Evolutionary conservation across 1,140 invertebrate genomes (phyloP), one percentile per base, ranked within the genome.

Genomic region (Acyrthosiphon pisum): DNA sequence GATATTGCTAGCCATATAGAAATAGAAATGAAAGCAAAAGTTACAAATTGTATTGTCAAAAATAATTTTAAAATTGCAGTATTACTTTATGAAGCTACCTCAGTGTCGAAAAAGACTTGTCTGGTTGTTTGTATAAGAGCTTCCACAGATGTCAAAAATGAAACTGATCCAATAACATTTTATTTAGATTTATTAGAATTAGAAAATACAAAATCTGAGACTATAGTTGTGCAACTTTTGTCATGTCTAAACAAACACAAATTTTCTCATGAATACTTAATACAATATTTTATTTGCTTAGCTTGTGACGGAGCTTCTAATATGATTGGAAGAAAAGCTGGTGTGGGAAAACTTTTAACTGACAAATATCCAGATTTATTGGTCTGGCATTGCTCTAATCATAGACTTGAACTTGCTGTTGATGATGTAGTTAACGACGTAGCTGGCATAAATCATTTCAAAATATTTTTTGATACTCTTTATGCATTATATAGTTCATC

Each of bases 321-420:
- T 88, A 88, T 88, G 86, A 88, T 88, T 88, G 86, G 86, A 8
- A 46, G 46, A 88, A 88, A 88, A 88, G 30, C 86, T 50, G 86
- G 86, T n/a, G 46, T 88, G 22, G 86, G 26, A 88, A 50, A 88
- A 88, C 86, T 88, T 35, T 50, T 88, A 48, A 88, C 44, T 50
- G 46, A 88, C 11, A 88, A 88, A 50, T 88, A 88, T 88, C 46
- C 86, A 30, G 86, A 88, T 88, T 88, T 88, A 50, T 50, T 88
- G 44, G 48, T 88, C 44, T 88, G 86, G 86, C 86, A 88, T 88
- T 88, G 86, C 86, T 88, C 86, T 88, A 88, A 88, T 50, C 86
- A 88, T 50, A 30, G 48, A 48, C 86, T 88, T 20, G 46, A 88
- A 26, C 86, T 88, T 50, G 44, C n/a, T 88, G 46, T 88, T 50